A percentile compares a stretch with the other conserved stretches of the same genome.
Evolutionary conservation across 2,797 vertebrate species (phyloP).

Genomic region (Typhlichthys eigenmanni): DNA sequence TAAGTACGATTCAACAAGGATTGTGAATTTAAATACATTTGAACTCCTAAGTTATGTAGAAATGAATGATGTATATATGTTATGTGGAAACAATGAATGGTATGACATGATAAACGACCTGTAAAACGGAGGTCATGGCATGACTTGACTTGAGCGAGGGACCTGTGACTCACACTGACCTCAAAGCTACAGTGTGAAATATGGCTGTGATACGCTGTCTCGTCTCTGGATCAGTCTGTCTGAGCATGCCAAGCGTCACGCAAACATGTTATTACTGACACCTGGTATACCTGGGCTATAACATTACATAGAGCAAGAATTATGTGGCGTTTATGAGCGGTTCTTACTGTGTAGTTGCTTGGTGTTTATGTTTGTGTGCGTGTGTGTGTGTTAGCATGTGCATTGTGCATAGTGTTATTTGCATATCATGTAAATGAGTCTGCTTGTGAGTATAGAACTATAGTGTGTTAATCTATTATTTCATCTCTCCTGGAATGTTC

Average conservation of each 20-base stretch:
- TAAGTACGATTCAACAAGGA: too few relatives aligned
- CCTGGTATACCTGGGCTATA: too few relatives aligned
- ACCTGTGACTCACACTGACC: constrained; percentile 27
- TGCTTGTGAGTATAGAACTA: neutral
- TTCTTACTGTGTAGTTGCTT: constrained; percentile 2
- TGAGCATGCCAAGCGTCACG: constrained; percentile 30
- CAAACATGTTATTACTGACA: constrained; percentile 1
- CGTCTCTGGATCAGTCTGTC: constrained; percentile 56
- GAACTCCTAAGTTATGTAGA: too few relatives aligned
- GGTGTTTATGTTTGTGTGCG: too few relatives aligned
- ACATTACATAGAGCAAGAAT: too few relatives aligned
- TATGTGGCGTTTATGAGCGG: too few relatives aligned
- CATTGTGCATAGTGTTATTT: neutral
- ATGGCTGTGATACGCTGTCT: constrained; percentile 21
- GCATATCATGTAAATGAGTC: neutral
- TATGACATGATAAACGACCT: too few relatives aligned
- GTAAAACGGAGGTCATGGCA: too few relatives aligned
- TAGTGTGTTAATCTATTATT: neutral
- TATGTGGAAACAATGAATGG: too few relatives aligned
- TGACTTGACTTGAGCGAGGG: neutral
- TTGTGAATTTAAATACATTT: too few relatives aligned
- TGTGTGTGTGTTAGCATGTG: neutral
- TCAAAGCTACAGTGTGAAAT: neutral
- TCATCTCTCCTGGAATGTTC: too few relatives aligned
- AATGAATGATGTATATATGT: too few relatives aligned